Percentiles rank a stretch among this genome's conserved stretches.
These are phyloP conservation scores for Acanthisitta chloris DNA, from an alignment of 2,113 vertebrate genomes.

Conservation along the genomic window DNA sequence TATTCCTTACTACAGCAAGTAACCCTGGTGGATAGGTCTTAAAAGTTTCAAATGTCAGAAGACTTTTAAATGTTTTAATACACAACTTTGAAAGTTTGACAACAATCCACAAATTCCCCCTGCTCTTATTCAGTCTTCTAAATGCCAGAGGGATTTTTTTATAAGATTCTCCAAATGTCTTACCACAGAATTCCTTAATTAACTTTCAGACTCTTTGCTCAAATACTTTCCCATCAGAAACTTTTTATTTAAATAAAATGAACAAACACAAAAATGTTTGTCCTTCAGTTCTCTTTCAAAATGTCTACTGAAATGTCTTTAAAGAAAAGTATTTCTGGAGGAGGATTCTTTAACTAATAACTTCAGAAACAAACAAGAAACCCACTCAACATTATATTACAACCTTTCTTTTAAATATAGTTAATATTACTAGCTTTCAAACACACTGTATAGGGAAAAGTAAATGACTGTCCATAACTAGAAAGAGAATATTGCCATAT, in stretches of 20 bases:
- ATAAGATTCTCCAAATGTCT: constrained; percentile 43
- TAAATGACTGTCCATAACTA: neutral
- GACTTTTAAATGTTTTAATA: constrained; percentile 35
- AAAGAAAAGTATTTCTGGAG: neutral
- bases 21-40: constrained; percentile 51
- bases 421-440: neutral
- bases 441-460: neutral
- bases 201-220: constrained; percentile 22
- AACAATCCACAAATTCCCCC: constrained; percentile 30
- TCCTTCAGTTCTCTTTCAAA: constrained; percentile 16
- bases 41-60: constrained; percentile 62
- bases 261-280: neutral
- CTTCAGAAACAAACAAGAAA: neutral
- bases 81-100: constrained; percentile 30
- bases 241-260: constrained; percentile 29
- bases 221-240: constrained; percentile 20
- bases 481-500: neutral
- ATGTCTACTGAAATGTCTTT: neutral
- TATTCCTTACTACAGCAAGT: constrained; percentile 33
- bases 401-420: neutral
- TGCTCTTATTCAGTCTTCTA: neutral
- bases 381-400: neutral
- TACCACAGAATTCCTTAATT: constrained; percentile 13
- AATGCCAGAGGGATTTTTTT: neutral
- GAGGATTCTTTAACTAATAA: neutral